Conservation (phyloP, 2,113 vertebrate species). For the Malurus melanocephalus region DNA sequence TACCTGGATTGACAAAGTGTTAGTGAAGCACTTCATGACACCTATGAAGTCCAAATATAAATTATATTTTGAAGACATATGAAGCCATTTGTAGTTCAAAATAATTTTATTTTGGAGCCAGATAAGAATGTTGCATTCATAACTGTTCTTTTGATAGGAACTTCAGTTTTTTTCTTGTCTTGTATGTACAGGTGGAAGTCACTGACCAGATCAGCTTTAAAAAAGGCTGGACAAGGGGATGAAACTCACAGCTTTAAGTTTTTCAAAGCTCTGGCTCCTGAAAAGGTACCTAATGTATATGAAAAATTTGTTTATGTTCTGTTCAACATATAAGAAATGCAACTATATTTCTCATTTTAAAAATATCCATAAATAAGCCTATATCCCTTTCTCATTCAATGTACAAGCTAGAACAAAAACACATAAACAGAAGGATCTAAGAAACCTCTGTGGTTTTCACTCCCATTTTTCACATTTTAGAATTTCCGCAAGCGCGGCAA, state of each 20-base stretch:
- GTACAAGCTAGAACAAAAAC: neutral
- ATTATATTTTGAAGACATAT: neutral
- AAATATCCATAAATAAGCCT: neutral
- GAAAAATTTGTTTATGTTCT: neutral
- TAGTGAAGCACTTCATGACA: neutral
- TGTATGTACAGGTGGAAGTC: conserved; percentile 53
- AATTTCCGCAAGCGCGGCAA: neutral
- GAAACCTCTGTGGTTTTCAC: neutral
- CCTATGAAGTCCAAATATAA: neutral
- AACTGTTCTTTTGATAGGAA: neutral
- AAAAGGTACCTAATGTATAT: conserved; percentile 54
- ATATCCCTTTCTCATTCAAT: neutral
- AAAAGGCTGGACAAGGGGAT: conserved; percentile 15
- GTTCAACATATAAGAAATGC: neutral
- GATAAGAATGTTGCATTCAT: neutral
- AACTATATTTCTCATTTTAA: neutral
- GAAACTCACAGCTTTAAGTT: conserved; percentile 58
- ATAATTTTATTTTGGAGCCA: neutral
- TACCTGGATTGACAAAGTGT: neutral
- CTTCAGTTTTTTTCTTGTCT: neutral
- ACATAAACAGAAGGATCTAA: neutral
- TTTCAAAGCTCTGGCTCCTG: conserved; percentile 70
- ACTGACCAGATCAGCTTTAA: conserved; percentile 32
- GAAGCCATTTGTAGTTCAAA: neutral
- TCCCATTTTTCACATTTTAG: neutral